Conservation (phyloP, 2,797 vertebrate species). For the Hoplostethus atlanticus region DNA sequence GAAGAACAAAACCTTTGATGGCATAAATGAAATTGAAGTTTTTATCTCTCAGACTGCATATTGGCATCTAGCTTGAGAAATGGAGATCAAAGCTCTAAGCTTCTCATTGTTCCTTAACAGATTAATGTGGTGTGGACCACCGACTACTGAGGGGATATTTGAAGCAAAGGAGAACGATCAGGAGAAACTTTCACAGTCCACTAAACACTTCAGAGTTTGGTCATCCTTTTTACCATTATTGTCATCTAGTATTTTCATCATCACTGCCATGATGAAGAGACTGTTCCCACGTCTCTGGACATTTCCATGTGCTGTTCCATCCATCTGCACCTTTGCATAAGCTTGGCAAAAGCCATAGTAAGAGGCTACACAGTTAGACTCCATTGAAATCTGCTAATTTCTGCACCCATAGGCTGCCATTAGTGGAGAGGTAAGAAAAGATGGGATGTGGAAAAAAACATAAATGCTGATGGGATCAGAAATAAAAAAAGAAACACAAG, state of each 20-base stretch:
- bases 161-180: constrained; percentile 6
- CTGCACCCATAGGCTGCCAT: constrained; percentile 25
- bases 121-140: constrained; percentile 1
- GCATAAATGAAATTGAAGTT: neutral
- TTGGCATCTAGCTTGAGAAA: constrained; percentile 33
- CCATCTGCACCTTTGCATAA: constrained; percentile 44
- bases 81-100: constrained; percentile 11
- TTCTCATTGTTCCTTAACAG: constrained; percentile 18
- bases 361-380: constrained; percentile 19
- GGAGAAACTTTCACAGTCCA: constrained; percentile 24
- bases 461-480: constrained; percentile 26
- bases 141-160: neutral
- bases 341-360: constrained; percentile 18
- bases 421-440: constrained; percentile 32
- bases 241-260: neutral
- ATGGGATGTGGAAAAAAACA: constrained; percentile 16
- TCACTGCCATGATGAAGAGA: constrained; percentile 10
- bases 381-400: constrained; percentile 8
- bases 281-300: neutral
- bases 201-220: constrained; percentile 29
- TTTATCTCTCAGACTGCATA: constrained; percentile 23
- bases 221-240: constrained; percentile 11
- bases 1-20: neutral
- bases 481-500: constrained; percentile 29
- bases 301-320: neutral